These are phyloP conservation scores for Pelecanoides urinatrix DNA, from an alignment of 2,113 vertebrate species.

Conservation along the genomic window DNA sequence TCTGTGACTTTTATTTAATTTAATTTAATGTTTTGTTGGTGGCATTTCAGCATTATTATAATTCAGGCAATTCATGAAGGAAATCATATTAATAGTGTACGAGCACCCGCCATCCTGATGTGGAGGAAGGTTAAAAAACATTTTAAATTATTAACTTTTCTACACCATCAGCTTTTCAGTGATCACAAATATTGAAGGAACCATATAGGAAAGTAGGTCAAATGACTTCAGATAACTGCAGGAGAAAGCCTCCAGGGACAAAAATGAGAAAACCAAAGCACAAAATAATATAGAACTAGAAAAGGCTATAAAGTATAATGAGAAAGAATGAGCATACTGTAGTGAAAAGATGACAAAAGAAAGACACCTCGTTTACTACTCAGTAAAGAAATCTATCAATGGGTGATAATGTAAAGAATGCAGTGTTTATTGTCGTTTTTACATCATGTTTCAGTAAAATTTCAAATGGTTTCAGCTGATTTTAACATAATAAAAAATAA, in stretches of 20 bases:
- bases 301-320: background rate
- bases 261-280: background rate
- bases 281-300: background rate
- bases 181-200: constrained; percentile 1
- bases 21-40: background rate
- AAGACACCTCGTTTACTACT: background rate
- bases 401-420: background rate
- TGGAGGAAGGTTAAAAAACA: background rate
- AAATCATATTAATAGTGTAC: background rate
- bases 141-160: background rate
- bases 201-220: background rate
- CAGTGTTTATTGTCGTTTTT: background rate
- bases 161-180: background rate
- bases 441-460: background rate
- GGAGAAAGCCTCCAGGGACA: background rate
- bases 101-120: background rate
- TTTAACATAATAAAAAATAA: background rate
- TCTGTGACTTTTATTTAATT: background rate
- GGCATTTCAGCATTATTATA: background rate
- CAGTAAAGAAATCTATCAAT: background rate
- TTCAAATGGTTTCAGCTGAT: background rate
- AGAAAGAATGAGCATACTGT: background rate
- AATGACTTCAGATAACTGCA: background rate
- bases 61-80: background rate
- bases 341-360: background rate